Percentiles rank a stretch among this genome's conserved stretches.
These are phyloP conservation scores for Drosophila kurseongensis DNA, from an alignment of 1,140 invertebrate species.

Conservation along the genomic window DNA sequence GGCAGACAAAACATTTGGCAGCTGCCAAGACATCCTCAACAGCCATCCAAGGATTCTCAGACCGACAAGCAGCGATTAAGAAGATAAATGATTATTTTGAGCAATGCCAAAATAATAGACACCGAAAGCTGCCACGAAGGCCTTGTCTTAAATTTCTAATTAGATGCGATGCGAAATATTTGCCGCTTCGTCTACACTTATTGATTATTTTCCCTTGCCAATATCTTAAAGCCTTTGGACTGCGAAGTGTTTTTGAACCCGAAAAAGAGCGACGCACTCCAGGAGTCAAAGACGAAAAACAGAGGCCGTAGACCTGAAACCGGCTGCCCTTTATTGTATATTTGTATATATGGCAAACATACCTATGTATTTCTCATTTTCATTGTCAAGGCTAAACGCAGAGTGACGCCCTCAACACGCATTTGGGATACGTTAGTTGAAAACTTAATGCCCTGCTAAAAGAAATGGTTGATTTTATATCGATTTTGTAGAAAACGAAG, in stretches of 20 bases:
- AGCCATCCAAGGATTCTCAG: neutral
- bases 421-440: constrained; percentile 17
- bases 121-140: constrained; percentile 12
- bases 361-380: constrained; percentile 28
- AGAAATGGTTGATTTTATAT: too few species aligned
- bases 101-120: constrained; percentile 63
- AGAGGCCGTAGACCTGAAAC: constrained; percentile 46
- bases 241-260: constrained; percentile 30
- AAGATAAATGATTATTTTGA: constrained; percentile 80
- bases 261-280: constrained; percentile 35
- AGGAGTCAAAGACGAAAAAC: constrained; percentile 10
- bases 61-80: constrained; percentile 66
- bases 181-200: constrained; percentile 28
- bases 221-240: neutral
- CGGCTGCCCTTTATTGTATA: constrained; percentile 36
- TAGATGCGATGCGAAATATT: constrained; percentile 40
- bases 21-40: constrained; percentile 36
- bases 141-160: constrained; percentile 66
- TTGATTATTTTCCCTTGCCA: constrained; percentile 42
- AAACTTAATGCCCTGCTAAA: neutral
- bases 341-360: neutral
- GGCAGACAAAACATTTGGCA: constrained; percentile 71
- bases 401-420: constrained; percentile 34
- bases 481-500: too few species aligned
- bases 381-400: constrained; percentile 61